Conservation (phyloP, 2,888 invertebrate species). For the Siphonodentalium dalli region DNA sequence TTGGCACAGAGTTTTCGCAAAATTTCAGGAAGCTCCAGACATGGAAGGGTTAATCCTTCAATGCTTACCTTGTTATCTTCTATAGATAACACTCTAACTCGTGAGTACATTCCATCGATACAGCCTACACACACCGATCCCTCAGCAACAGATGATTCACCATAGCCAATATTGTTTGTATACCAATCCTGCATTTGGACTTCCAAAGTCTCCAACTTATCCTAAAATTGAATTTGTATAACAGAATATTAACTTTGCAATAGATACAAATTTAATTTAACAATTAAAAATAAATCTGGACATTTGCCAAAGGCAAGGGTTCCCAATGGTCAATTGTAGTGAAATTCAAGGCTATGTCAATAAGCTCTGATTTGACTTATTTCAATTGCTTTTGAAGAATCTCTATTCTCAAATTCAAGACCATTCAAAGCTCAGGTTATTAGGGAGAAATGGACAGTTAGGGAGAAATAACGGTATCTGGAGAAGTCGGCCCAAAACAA, state of each 20-base stretch:
- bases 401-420: too few relatives aligned
- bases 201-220: slow-evolving; percentile 39
- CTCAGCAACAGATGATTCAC: slow-evolving; percentile 21
- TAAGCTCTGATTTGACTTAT: too few relatives aligned
- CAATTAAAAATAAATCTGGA: background rate
- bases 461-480: too few relatives aligned
- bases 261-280: background rate
- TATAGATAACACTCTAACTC: slow-evolving; percentile 36
- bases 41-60: too few relatives aligned
- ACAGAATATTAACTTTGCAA: background rate
- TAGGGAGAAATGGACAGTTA: too few relatives aligned
- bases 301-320: background rate
- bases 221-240: slow-evolving; percentile 17
- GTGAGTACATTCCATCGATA: slow-evolving; percentile 39
- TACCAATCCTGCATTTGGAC: slow-evolving; percentile 33
- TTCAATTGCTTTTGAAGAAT: too few relatives aligned
- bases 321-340: too few relatives aligned
- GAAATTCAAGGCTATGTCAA: too few relatives aligned
- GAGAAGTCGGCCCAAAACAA: too few relatives aligned
- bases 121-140: slow-evolving; percentile 38
- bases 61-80: slow-evolving; percentile 30
- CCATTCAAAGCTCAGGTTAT: too few relatives aligned
- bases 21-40: background rate
- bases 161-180: slow-evolving; percentile 13
- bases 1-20: too few relatives aligned